phyloP scores from a whole-genome alignment of 2,888 invertebrate genomes.

The Euproctis similis region DNA sequence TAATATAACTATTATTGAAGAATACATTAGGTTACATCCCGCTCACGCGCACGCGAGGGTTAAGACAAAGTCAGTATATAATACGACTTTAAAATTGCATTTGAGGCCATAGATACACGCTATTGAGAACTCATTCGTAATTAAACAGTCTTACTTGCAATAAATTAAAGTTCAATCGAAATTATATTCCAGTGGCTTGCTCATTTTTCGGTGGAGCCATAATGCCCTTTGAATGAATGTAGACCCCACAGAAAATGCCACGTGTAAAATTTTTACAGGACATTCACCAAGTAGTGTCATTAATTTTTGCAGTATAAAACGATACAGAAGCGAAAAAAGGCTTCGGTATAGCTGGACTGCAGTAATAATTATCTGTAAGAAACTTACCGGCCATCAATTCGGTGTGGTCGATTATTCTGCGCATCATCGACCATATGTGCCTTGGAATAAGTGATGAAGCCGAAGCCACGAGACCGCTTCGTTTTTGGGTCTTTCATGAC shows the following conservation, averaged over 20 bases:
- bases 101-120: too few species aligned
- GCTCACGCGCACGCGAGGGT: too few species aligned
- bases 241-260: conserved; percentile 68
- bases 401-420: conserved; percentile 91
- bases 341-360: conserved; percentile 68
- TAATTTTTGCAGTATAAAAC: conserved; percentile 62
- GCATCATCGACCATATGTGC: conserved; percentile 98
- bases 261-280: conserved; percentile 39
- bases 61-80: too few species aligned
- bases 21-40: too few species aligned
- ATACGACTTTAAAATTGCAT: too few species aligned
- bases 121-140: too few species aligned
- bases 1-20: too few species aligned
- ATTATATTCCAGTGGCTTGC: too few species aligned
- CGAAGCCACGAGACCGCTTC: conserved; percentile 96
- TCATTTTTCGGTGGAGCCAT: too few species aligned
- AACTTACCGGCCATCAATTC: conserved; percentile 88
- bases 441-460: conserved; percentile 96
- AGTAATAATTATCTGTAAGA: conserved; percentile 13
- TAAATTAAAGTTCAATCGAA: too few species aligned
- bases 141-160: too few species aligned
- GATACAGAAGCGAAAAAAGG: conserved; percentile 48
- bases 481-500: conserved; percentile 98
- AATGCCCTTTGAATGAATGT: too few species aligned
- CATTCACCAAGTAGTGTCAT: conserved; percentile 66